Evolutionary conservation across 1,140 invertebrate species (phyloP).

Genomic region (Parapsyche elsis): DNA sequence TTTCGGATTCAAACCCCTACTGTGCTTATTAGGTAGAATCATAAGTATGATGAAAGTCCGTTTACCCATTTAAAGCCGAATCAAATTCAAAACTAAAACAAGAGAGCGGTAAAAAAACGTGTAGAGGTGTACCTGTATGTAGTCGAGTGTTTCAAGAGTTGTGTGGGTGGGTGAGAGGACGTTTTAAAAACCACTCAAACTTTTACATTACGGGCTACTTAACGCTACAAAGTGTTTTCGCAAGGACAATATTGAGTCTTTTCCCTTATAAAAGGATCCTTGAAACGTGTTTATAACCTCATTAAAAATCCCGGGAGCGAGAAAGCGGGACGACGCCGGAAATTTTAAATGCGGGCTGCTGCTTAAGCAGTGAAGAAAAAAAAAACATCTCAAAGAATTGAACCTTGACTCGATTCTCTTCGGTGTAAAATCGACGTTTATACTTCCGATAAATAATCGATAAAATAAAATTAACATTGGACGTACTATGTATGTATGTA

Average conservation of each 20-base stretch:
- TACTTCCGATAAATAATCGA: no score
- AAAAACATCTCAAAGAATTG: no score
- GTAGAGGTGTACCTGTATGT: not conserved
- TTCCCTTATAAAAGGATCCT: slow-evolving; percentile 38
- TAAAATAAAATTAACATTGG: no score
- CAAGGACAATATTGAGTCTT: slow-evolving; percentile 51
- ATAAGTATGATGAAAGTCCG: slow-evolving; percentile 3
- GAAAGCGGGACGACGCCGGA: not conserved
- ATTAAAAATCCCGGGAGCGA: slow-evolving; percentile 40
- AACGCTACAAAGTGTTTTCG: slow-evolving; percentile 50
- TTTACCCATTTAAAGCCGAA: not conserved
- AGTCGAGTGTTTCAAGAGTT: not conserved
- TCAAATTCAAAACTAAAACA: not conserved
- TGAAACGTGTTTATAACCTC: slow-evolving; percentile 50
- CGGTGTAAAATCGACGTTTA: no score
- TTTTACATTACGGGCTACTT: slow-evolving; percentile 53
- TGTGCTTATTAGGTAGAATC: not conserved
- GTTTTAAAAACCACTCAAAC: slow-evolving; percentile 52
- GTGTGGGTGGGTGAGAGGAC: slow-evolving; percentile 14
- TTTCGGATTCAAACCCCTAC: not conserved
- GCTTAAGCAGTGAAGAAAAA: not conserved
- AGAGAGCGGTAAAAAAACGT: no score
- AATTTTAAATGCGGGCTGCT: not conserved
- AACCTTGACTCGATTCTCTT: no score
- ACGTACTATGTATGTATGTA: no score